Percentiles rank a stretch among this genome's conserved stretches.
Conservation (phyloP, 2,888 invertebrate species). For the Galeruca laticollis region DNA sequence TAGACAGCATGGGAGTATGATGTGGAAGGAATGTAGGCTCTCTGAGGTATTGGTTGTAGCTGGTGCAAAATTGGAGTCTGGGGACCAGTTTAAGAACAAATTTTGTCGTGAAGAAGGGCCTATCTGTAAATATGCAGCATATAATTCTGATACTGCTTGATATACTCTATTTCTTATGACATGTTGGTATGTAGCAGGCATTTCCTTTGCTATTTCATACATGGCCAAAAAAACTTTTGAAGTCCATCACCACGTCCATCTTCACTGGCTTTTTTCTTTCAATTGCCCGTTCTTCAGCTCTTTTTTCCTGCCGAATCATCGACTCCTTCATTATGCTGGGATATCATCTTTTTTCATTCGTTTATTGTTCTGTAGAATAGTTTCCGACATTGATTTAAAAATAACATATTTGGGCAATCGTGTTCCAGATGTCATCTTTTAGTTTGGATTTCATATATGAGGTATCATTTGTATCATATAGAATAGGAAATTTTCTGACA, state of each 20-base stretch:
- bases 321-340: slow-evolving; percentile 9
- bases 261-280: slow-evolving; percentile 10
- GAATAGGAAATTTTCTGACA: slow-evolving; percentile 17
- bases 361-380: slow-evolving; percentile 7
- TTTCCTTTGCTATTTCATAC: slow-evolving; percentile 10
- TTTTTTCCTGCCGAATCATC: slow-evolving; percentile 9
- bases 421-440: too few species aligned
- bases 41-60: slow-evolving; percentile 6
- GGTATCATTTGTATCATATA: slow-evolving; percentile 20
- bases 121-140: slow-evolving; percentile 16
- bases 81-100: slow-evolving; percentile 13
- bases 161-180: slow-evolving; percentile 8
- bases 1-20: slow-evolving; percentile 18
- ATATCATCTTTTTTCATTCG: slow-evolving; percentile 11
- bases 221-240: neutral
- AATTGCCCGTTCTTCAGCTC: slow-evolving; percentile 15
- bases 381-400: slow-evolving; percentile 11
- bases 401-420: neutral
- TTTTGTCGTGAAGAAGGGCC: slow-evolving; percentile 8
- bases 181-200: slow-evolving; percentile 16
- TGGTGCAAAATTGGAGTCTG: slow-evolving; percentile 18
- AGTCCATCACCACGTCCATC: slow-evolving; percentile 7
- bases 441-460: slow-evolving; percentile 9
- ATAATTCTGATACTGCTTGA: slow-evolving; percentile 3
- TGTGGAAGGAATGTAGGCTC: slow-evolving; percentile 11